Evolutionary conservation across 2,797 vertebrate genomes (phyloP).

Genomic region (Geotrypetes seraphini): DNA sequence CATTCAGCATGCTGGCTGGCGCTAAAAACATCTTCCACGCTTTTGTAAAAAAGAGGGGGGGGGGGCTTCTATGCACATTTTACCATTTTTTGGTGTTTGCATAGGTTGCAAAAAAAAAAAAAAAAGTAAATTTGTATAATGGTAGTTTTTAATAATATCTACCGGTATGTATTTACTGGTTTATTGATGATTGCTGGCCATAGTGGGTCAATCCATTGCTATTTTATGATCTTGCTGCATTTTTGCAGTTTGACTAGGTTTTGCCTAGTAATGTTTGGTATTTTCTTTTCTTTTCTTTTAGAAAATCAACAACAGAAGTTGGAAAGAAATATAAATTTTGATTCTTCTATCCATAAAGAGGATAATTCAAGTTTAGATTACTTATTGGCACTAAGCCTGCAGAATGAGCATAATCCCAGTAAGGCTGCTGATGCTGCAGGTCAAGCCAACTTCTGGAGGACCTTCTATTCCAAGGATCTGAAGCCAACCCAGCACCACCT

Average conservation of each 20-base stretch:
- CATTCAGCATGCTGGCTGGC: too few relatives aligned
- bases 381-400: constrained; percentile 78
- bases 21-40: too few relatives aligned
- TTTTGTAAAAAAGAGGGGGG: too few relatives aligned
- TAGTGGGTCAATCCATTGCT: too few relatives aligned
- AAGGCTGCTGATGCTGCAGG: constrained; percentile 3
- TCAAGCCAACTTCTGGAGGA: constrained; percentile 43
- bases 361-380: constrained; percentile 71
- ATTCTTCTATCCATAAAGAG: constrained; percentile 37
- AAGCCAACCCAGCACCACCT: neutral
- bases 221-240: too few relatives aligned
- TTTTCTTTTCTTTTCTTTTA: neutral
- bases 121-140: too few relatives aligned
- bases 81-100: too few relatives aligned
- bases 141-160: too few relatives aligned
- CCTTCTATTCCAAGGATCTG: constrained; percentile 9
- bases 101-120: too few relatives aligned
- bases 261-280: neutral
- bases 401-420: constrained; percentile 44
- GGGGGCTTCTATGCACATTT: too few relatives aligned
- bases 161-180: too few relatives aligned
- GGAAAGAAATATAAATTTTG: constrained; percentile 43
- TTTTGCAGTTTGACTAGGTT: neutral
- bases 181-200: too few relatives aligned
- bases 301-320: constrained; percentile 27